A percentile compares a stretch with the other conserved stretches of the same genome.
Conservation (phyloP, 2,888 invertebrate species). For the Hydropsyche betteni region DNA sequence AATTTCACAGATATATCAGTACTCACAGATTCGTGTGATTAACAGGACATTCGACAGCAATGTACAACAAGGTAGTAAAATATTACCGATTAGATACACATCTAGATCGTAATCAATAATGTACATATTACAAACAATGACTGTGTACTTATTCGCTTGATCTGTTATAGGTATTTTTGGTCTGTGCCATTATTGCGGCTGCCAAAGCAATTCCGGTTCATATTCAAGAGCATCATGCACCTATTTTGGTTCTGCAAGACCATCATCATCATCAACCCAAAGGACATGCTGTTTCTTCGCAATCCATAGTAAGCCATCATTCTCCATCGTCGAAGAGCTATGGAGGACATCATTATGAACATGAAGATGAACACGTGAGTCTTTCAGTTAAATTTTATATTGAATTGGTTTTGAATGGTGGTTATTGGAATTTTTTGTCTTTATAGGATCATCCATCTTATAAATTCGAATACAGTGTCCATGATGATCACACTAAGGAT, state of each 20-base stretch:
- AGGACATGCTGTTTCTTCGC: slow-evolving; percentile 32
- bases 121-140: too few species aligned
- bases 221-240: slow-evolving; percentile 13
- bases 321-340: background rate
- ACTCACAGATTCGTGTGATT: background rate
- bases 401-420: background rate
- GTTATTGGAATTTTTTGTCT: background rate
- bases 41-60: slow-evolving; percentile 8
- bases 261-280: slow-evolving; percentile 4
- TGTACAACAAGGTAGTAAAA: slow-evolving; percentile 8
- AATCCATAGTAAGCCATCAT: slow-evolving; percentile 24
- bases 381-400: background rate
- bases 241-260: background rate
- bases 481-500: slow-evolving; percentile 69
- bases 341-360: slow-evolving; percentile 14
- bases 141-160: background rate
- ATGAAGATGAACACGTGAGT: slow-evolving; percentile 31
- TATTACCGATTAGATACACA: too few species aligned
- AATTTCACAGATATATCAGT: slow-evolving; percentile 1
- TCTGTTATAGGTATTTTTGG: slow-evolving; percentile 11
- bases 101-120: too few species aligned
- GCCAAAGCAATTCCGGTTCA: slow-evolving; percentile 12
- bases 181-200: background rate
- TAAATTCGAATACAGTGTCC: slow-evolving; percentile 68
- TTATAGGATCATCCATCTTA: slow-evolving; percentile 59